Conservation (phyloP, 2,797 vertebrate species). For the Cossypha polioptera region DNA sequence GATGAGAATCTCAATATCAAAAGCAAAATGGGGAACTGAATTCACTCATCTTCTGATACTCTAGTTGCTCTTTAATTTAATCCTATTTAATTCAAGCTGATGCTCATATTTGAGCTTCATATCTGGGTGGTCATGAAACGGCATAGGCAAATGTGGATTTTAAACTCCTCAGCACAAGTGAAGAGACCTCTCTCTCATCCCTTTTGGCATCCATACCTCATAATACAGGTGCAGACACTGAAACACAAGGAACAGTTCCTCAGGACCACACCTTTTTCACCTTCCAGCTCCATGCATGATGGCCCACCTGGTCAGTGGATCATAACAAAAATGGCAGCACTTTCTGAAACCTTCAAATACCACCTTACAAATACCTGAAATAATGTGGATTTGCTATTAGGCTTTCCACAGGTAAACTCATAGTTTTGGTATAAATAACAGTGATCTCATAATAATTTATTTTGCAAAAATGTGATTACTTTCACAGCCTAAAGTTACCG, state of each 20-base stretch:
- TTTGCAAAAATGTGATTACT: not conserved
- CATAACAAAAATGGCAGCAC: not conserved
- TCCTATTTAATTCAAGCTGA: not conserved
- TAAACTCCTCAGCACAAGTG: not conserved
- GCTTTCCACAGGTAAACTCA: not conserved
- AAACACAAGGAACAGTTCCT: not conserved
- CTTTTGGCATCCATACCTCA: not conserved
- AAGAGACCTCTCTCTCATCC: not conserved
- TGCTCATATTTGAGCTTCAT: not conserved
- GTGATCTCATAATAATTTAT: not conserved
- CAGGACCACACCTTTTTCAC: accelerated
- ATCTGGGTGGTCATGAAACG: not conserved
- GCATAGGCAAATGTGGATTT: not conserved
- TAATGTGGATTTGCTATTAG: not conserved
- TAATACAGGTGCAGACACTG: not conserved
- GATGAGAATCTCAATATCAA: not conserved
- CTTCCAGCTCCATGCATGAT: not conserved
- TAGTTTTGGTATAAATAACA: not conserved
- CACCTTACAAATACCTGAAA: not conserved
- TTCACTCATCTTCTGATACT: not conserved
- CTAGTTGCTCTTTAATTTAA: not conserved
- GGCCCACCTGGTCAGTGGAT: not conserved
- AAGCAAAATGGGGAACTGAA: not conserved
- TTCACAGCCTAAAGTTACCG: not conserved
- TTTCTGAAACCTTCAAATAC: not conserved